phyloP scores from a whole-genome alignment of 2,797 vertebrate species.

The Acanthurus leucopareius region DNA sequence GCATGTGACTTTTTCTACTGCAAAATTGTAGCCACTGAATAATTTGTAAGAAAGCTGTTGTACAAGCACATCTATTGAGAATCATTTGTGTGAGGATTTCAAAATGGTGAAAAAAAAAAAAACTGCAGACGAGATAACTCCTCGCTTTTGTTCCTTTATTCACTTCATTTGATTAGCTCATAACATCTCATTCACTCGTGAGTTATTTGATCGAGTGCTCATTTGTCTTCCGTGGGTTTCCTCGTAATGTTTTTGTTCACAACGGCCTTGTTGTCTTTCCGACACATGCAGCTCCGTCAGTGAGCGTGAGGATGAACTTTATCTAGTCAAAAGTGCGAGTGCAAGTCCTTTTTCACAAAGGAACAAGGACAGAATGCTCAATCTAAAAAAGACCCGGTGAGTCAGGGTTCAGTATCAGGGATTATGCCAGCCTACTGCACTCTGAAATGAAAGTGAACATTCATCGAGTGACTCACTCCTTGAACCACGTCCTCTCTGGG shows the following conservation, averaged over 20 bases:
- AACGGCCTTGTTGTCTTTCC: conserved; percentile 72
- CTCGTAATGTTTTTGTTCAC: conserved; percentile 70
- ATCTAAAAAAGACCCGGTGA: conserved; percentile 80
- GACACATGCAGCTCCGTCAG: conserved; percentile 61
- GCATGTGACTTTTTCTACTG: conserved; percentile 84
- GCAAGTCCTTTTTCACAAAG: conserved; percentile 52
- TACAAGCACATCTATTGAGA: conserved; percentile 81
- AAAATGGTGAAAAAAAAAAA: conserved; percentile 40
- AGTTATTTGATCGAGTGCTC: conserved; percentile 64
- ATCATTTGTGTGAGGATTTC: conserved; percentile 76
- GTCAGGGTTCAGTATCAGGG: conserved; percentile 83
- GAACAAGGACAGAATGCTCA: conserved; percentile 54
- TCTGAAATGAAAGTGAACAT: conserved; percentile 89
- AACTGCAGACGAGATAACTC: conserved; percentile 68
- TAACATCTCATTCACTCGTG: conserved; percentile 72
- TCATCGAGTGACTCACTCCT: conserved; percentile 82
- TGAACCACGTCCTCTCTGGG: conserved; percentile 66
- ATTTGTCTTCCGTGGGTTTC: conserved; percentile 64
- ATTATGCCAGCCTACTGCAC: conserved; percentile 84
- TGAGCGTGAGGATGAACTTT: conserved; percentile 53
- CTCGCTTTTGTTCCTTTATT: conserved; percentile 76
- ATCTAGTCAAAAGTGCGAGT: conserved; percentile 58
- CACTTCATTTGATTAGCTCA: conserved; percentile 83
- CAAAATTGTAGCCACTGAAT: conserved; percentile 83
- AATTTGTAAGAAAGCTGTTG: conserved; percentile 84